Evolutionary conservation across 2,113 vertebrate genomes (phyloP).

Genomic region (Ailurus styani): DNA sequence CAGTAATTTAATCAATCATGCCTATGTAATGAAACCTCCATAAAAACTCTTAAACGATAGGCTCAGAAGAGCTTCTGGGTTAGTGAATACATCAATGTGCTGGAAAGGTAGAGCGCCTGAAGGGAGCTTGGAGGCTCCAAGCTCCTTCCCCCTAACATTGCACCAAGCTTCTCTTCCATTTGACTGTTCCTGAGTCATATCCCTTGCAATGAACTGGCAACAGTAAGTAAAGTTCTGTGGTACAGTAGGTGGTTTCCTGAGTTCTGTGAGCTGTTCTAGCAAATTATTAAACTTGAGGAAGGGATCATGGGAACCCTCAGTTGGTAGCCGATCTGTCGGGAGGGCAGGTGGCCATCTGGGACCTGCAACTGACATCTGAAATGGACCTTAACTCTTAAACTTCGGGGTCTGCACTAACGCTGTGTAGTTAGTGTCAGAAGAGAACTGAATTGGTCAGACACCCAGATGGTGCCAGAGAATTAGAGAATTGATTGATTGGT

Average conservation of each 20-base stretch:
- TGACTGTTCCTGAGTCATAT: background rate
- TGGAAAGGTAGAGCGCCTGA: background rate
- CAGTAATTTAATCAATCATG: background rate
- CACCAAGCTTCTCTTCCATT: background rate
- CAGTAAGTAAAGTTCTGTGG: background rate
- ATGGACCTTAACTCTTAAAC: background rate
- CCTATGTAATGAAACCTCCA: background rate
- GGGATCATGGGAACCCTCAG: background rate
- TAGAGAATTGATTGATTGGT: background rate
- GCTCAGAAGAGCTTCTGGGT: background rate
- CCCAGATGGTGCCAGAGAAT: background rate
- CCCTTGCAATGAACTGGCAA: background rate
- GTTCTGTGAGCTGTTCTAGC: background rate
- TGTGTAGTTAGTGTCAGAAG: background rate
- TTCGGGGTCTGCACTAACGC: background rate
- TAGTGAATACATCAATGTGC: background rate
- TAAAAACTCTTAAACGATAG: background rate
- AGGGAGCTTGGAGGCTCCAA: background rate
- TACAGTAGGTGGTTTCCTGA: background rate
- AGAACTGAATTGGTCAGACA: background rate
- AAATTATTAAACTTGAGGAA: background rate
- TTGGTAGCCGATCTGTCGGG: no score
- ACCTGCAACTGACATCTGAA: background rate
- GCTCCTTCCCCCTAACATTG: no score
- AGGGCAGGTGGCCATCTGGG: background rate